Conservation (phyloP, 1,140 invertebrate species). For the Drosophila ohnishii region DNA sequence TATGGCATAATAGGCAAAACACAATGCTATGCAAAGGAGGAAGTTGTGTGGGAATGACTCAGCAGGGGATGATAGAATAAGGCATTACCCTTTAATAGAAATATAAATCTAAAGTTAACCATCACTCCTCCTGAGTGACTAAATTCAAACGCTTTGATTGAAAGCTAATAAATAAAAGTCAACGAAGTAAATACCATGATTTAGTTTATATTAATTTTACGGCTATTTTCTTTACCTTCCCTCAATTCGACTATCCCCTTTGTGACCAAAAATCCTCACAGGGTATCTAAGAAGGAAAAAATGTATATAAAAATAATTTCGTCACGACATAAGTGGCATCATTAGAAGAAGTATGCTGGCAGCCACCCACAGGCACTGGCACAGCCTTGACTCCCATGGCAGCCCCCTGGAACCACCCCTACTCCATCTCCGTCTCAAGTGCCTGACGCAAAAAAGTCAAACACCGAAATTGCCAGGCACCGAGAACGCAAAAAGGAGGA, state of each 20-base stretch:
- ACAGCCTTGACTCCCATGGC: conserved; percentile 30
- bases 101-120: neutral
- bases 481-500: conserved; percentile 39
- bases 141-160: neutral
- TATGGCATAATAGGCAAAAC: conserved; percentile 36
- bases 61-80: neutral
- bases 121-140: too few species aligned
- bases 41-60: conserved; percentile 18
- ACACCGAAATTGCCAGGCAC: conserved; percentile 72
- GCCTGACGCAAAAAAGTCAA: conserved; percentile 76
- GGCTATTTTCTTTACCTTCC: neutral
- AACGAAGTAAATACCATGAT: too few species aligned
- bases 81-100: too few species aligned
- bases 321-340: conserved; percentile 81
- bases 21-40: conserved; percentile 14
- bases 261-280: neutral
- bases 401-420: neutral
- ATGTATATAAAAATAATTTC: conserved; percentile 77
- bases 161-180: neutral
- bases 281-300: conserved; percentile 54
- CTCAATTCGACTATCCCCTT: neutral
- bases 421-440: conserved; percentile 59
- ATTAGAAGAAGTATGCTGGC: conserved; percentile 74
- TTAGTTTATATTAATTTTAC: neutral
- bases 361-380: conserved; percentile 29